A percentile compares a stretch with the other conserved stretches of the same genome.
Conservation (phyloP, 1,140 invertebrate species). For the Neotoxoptera formosana region DNA sequence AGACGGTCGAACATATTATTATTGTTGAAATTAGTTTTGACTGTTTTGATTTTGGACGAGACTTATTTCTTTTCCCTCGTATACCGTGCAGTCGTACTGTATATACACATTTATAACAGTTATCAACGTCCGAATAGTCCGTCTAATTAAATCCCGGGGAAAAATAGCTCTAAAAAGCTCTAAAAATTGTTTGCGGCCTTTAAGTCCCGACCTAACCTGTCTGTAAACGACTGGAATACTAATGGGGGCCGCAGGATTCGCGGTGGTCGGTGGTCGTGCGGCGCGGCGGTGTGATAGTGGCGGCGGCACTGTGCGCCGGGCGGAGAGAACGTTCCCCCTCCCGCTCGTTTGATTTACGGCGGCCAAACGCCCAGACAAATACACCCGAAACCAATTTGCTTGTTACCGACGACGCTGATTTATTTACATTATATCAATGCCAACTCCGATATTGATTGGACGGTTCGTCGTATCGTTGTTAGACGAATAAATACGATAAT, state of each 20-base stretch:
- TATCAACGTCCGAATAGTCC: background rate
- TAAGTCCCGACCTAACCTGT: conserved; percentile 33
- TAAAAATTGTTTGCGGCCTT: conserved; percentile 32
- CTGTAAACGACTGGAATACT: conserved; percentile 36
- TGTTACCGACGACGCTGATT: conserved; percentile 53
- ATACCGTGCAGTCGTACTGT: too few species aligned
- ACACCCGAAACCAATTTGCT: conserved; percentile 34
- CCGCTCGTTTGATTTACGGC: conserved; percentile 28
- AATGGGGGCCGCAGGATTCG: background rate
- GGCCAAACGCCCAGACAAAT: conserved; percentile 7
- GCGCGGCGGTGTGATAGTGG: background rate
- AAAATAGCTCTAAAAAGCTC: background rate
- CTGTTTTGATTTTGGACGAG: background rate
- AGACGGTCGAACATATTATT: background rate
- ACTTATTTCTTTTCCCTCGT: background rate
- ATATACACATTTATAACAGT: background rate
- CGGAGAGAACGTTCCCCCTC: background rate
- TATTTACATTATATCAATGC: conserved; percentile 57
- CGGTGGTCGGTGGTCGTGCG: background rate
- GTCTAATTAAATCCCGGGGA: background rate
- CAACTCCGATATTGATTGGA: conserved; percentile 5
- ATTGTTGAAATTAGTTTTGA: background rate
- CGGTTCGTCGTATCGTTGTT: background rate
- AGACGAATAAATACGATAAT: background rate
- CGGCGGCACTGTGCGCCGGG: background rate